Conservation (phyloP, 53 echinoderm and acorn worm genomes). For the Actinopyga echinites region DNA sequence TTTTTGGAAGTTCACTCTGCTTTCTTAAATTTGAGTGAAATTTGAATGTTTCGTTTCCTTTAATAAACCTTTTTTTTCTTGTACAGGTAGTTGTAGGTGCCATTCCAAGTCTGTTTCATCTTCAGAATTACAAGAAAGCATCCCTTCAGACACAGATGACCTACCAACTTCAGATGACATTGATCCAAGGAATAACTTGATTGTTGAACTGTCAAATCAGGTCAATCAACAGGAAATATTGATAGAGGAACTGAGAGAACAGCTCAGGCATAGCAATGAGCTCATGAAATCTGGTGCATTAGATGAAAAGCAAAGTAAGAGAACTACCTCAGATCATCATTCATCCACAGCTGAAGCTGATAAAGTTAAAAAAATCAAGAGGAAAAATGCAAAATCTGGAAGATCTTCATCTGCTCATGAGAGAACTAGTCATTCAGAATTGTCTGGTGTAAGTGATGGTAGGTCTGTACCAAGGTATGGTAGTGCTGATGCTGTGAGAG, state of each 20-base stretch:
- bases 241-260: conserved; percentile 63
- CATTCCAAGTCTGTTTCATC: no score
- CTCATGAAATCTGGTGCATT: conserved; percentile 8
- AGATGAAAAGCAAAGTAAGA: no score
- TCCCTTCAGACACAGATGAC: background rate
- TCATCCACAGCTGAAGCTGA: no score
- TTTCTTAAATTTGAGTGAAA: background rate
- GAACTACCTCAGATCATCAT: no score
- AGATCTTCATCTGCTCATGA: no score
- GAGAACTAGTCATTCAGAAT: no score
- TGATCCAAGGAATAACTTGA: conserved; percentile 78
- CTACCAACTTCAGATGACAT: conserved; percentile 31
- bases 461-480: no score
- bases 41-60: background rate
- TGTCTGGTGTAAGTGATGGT: no score
- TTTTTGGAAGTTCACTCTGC: no score
- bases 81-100: background rate
- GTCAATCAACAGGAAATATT: conserved; percentile 74
- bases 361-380: no score
- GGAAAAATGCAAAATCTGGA: no score
- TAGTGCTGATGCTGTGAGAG: no score
- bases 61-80: background rate
- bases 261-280: conserved; percentile 52
- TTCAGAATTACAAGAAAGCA: background rate
- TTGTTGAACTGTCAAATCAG: conserved; percentile 81